Percentiles rank a stretch among this genome's conserved stretches.
These are phyloP conservation scores for Proteles cristata DNA, from an alignment of 2,113 vertebrate species.

Conservation along the genomic window DNA sequence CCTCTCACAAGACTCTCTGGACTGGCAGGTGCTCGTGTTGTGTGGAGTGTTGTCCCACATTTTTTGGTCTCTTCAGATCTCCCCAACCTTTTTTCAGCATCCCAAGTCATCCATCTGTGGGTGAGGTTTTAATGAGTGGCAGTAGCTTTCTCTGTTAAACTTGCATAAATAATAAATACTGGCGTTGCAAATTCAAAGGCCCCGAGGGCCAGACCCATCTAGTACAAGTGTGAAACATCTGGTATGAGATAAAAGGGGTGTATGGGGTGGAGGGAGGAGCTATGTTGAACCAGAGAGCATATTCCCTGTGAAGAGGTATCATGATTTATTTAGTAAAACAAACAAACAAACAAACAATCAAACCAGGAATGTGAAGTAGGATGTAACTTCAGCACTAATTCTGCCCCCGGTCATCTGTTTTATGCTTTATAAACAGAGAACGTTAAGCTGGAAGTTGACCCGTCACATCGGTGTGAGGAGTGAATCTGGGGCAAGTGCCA, in stretches of 20 bases:
- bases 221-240: background rate
- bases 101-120: background rate
- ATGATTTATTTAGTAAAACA: background rate
- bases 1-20: background rate
- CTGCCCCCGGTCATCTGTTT: background rate
- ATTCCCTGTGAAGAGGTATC: background rate
- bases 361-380: background rate
- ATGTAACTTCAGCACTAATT: background rate
- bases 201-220: background rate
- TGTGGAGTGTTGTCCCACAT: background rate
- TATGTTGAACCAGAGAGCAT: background rate
- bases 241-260: background rate
- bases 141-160: conserved; percentile 31
- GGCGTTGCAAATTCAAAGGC: conserved; percentile 19
- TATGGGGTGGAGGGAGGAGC: too few relatives aligned
- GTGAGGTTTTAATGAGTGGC: conserved; percentile 36
- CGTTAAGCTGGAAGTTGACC: background rate
- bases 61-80: background rate
- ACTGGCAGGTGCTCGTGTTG: too few relatives aligned
- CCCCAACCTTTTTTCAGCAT: background rate
- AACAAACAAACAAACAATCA: background rate
- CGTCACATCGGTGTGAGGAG: background rate
- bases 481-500: background rate
- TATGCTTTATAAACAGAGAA: background rate
- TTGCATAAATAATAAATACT: conserved; percentile 43